Evolutionary conservation across 2,113 vertebrate genomes (phyloP).

Genomic region (Pipa parva): DNA sequence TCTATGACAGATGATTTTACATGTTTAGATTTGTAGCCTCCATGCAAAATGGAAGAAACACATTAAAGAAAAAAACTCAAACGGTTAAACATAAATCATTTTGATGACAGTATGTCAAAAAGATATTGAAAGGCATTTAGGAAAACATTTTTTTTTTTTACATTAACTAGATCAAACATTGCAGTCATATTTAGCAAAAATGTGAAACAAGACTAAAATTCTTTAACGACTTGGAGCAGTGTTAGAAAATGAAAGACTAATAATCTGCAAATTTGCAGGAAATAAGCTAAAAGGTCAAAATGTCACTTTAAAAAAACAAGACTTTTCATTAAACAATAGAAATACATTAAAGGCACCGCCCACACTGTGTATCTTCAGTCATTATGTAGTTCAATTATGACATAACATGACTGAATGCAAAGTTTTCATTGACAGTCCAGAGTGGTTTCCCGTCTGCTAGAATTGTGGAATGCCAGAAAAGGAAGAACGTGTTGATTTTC

Average conservation of each 20-base stretch:
- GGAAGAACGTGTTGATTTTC: conserved; percentile 36
- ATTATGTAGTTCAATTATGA: conserved; percentile 64
- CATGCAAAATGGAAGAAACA: conserved; percentile 30
- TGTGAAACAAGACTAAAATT: conserved; percentile 37
- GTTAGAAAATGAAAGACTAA: conserved; percentile 49
- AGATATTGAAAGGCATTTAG: conserved; percentile 16
- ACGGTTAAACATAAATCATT: not conserved
- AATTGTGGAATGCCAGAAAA: conserved; percentile 49
- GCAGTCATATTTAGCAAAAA: conserved; percentile 49
- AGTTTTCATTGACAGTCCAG: conserved; percentile 50
- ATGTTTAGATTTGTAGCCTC: not conserved
- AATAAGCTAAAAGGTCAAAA: conserved; percentile 55
- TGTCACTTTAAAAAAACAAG: conserved; percentile 64
- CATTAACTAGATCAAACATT: conserved; percentile 47
- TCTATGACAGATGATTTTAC: no score
- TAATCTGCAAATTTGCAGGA: conserved; percentile 55
- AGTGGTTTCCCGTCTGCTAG: conserved; percentile 43
- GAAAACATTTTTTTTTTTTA: conserved; percentile 10
- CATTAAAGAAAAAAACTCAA: conserved; percentile 15
- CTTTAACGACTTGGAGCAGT: conserved; percentile 41
- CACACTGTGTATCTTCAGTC: conserved; percentile 66
- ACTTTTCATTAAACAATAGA: conserved; percentile 65
- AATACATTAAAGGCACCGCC: conserved; percentile 76
- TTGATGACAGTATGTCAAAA: not conserved
- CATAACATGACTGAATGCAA: conserved; percentile 57